A percentile compares a stretch with the other conserved stretches of the same genome.
Conservation (phyloP, 2,888 invertebrate genomes). For the Andrena flavipes region DNA sequence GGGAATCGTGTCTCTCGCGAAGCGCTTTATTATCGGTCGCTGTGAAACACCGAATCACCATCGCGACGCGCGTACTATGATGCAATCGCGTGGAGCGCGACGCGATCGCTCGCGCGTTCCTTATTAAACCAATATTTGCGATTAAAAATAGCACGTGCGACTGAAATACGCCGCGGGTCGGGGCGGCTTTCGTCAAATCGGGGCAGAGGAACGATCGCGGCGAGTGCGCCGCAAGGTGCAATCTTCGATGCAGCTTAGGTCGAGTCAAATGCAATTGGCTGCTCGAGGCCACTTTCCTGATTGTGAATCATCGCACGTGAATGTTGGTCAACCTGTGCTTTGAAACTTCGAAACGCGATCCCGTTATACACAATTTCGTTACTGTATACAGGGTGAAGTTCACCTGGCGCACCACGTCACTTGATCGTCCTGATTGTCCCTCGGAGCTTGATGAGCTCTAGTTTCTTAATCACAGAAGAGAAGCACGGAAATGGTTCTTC, state of each 20-base stretch:
- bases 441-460: no score
- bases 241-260: neutral
- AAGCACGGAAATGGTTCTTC: no score
- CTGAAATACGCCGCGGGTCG: conserved; percentile 29
- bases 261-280: neutral
- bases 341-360: neutral
- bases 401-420: no score
- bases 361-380: no score
- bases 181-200: neutral
- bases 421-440: no score
- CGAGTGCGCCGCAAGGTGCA: no score
- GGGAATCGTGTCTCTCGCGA: conserved; percentile 13
- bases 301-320: neutral
- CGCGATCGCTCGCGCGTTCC: conserved; percentile 14
- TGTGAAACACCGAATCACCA: conserved; percentile 22
- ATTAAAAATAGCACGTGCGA: conserved; percentile 33
- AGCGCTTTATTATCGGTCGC: conserved; percentile 25
- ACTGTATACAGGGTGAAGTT: no score
- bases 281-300: neutral
- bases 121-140: conserved; percentile 40
- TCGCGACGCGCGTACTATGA: neutral
- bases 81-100: conserved; percentile 30
- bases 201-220: neutral
- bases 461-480: no score
- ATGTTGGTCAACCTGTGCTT: neutral